Evolutionary conservation across 2,113 vertebrate genomes (phyloP).

Genomic region (Herpetotheres cachinnans): DNA sequence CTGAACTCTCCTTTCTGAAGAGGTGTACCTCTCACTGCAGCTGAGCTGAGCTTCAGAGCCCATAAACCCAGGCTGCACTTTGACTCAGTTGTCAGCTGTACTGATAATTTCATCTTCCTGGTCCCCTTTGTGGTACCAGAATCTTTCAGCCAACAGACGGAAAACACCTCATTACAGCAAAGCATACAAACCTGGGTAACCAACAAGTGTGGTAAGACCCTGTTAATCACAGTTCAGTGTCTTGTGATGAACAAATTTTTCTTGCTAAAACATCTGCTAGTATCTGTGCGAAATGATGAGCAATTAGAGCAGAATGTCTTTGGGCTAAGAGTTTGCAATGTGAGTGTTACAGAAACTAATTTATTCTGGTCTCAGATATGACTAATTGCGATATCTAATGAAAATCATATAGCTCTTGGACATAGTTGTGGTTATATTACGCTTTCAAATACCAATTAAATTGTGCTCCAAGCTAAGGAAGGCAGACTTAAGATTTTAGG

Average conservation of each 20-base stretch:
- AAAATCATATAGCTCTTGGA: not conserved
- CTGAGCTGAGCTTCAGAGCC: not conserved
- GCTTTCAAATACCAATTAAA: constrained; percentile 27
- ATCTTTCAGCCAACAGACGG: not conserved
- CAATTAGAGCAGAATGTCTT: not conserved
- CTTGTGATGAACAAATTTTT: not conserved
- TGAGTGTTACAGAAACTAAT: not conserved
- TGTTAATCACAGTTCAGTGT: not conserved
- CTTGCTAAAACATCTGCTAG: not conserved
- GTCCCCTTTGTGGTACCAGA: not conserved
- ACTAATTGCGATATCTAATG: not conserved
- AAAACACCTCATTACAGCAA: not conserved
- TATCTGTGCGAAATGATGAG: not conserved
- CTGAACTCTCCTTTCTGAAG: not conserved
- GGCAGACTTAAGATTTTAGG: not conserved
- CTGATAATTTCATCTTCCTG: not conserved
- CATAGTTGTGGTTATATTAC: not conserved
- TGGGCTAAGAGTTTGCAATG: not conserved
- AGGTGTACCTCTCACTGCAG: not conserved
- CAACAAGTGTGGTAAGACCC: not conserved
- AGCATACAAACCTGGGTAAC: not conserved
- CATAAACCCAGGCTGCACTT: not conserved
- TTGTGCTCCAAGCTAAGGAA: not conserved
- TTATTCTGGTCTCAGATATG: not conserved
- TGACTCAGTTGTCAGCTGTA: not conserved